Conservation (phyloP, 2,888 invertebrate species). For the Ditylenchus weischeri region DNA sequence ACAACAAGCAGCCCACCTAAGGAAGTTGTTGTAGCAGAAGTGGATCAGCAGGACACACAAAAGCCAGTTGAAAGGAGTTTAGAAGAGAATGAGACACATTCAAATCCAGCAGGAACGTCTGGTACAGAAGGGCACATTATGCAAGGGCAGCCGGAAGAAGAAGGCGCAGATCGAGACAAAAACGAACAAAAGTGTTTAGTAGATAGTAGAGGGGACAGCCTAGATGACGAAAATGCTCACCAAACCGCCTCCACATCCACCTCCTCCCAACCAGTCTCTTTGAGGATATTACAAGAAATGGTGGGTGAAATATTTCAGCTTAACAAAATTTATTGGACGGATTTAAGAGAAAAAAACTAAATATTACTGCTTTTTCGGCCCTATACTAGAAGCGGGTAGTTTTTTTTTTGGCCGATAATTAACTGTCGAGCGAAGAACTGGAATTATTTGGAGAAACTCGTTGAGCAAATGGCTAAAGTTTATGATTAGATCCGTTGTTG, state of each 20-base stretch:
- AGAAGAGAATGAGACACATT: not conserved
- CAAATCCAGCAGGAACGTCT: not conserved
- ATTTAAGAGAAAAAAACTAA: no score
- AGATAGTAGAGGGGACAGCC: not conserved
- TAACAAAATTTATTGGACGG: no score
- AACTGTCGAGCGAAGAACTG: no score
- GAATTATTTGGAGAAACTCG: no score
- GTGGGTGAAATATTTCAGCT: constrained; percentile 22
- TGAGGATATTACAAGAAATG: constrained; percentile 55
- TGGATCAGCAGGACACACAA: not conserved
- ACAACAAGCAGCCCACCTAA: not conserved
- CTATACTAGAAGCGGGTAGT: no score
- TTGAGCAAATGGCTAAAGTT: no score
- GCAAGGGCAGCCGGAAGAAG: not conserved
- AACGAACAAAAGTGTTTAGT: not conserved
- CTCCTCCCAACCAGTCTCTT: constrained; percentile 40
- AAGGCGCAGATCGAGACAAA: not conserved
- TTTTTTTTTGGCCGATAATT: no score
- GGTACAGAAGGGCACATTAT: no score
- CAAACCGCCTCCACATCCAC: constrained; percentile 18
- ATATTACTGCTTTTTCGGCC: no score
- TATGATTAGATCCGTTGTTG: no score
- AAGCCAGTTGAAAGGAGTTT: not conserved
- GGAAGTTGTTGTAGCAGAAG: not conserved
- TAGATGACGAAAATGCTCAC: constrained; percentile 2